A percentile compares a stretch with the other conserved stretches of the same genome.
phyloP scores from a whole-genome alignment of 2,113 vertebrate genomes.

The Ameiurus melas region DNA sequence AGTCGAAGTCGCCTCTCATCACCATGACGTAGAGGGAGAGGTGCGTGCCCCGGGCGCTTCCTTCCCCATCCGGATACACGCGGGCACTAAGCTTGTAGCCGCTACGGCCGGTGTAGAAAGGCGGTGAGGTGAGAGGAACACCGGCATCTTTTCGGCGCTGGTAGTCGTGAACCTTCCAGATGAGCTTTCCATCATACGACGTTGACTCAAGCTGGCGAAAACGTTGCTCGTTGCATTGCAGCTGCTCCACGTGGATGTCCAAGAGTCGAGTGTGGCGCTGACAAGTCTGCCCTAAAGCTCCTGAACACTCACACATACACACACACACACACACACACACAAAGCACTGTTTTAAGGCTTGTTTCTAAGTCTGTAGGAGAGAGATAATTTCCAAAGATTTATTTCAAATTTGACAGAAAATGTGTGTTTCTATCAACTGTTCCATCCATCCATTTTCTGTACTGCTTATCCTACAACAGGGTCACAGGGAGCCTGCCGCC shows the following conservation, averaged over 20 bases:
- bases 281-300: slow-evolving; percentile 76
- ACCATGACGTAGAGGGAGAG: slow-evolving; percentile 88
- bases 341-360: background rate
- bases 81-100: slow-evolving; percentile 84
- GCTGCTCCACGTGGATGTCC: slow-evolving; percentile 77
- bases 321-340: slow-evolving; percentile 5
- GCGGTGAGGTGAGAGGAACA: slow-evolving; percentile 77
- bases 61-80: slow-evolving; percentile 86
- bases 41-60: slow-evolving; percentile 80
- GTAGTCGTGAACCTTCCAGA: slow-evolving; percentile 90
- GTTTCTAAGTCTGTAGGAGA: background rate
- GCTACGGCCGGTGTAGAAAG: slow-evolving; percentile 86
- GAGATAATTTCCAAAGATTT: background rate
- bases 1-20: slow-evolving; percentile 91
- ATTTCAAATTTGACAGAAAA: background rate
- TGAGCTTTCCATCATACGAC: slow-evolving; percentile 84
- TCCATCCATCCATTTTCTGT: too few species aligned
- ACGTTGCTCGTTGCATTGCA: slow-evolving; percentile 81
- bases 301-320: slow-evolving; percentile 47
- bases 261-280: slow-evolving; percentile 77
- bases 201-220: slow-evolving; percentile 82
- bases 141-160: slow-evolving; percentile 77
- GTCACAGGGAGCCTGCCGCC: too few species aligned
- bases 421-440: background rate
- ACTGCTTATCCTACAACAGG: too few species aligned